These are phyloP conservation scores for Sarotherodon lohbergeri DNA, from an alignment of 2,113 vertebrate genomes.

Conservation along the genomic window DNA sequence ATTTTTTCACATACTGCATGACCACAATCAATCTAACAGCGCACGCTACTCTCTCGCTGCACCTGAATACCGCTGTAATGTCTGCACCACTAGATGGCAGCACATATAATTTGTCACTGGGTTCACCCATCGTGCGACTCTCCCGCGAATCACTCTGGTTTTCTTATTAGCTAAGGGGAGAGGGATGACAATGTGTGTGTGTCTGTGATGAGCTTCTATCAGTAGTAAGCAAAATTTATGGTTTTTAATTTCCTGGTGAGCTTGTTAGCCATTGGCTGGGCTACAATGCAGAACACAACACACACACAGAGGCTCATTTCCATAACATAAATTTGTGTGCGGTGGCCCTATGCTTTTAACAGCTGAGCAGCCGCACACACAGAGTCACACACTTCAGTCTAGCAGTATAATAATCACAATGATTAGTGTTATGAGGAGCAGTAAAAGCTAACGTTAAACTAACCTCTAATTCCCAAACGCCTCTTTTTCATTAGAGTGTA, in stretches of 20 bases:
- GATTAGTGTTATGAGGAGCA: conserved; percentile 67
- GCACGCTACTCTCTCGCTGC: not conserved
- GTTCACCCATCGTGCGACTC: not conserved
- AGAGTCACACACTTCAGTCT: not conserved
- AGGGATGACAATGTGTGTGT: conserved; percentile 24
- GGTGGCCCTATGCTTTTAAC: conserved; percentile 71
- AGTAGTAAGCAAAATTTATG: conserved; percentile 96
- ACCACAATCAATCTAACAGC: not conserved
- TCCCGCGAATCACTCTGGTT: not conserved
- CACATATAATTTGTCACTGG: not conserved
- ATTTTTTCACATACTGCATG: not conserved
- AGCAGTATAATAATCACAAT: conserved; percentile 61
- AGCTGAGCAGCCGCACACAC: conserved; percentile 35
- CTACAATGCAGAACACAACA: conserved; percentile 92
- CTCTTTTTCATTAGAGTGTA: conserved; percentile 49
- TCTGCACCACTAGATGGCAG: not conserved
- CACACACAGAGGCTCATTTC: conserved; percentile 80
- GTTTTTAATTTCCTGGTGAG: conserved; percentile 96
- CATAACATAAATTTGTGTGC: conserved; percentile 64
- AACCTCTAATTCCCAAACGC: conserved; percentile 45
- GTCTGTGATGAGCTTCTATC: conserved; percentile 67
- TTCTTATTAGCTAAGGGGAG: conserved; percentile 57
- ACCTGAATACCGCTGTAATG: not conserved
- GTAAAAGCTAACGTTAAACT: conserved; percentile 59
- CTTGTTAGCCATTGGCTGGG: conserved; percentile 83